Percentiles rank a stretch among this genome's conserved stretches.
Conservation (phyloP, 2,113 vertebrate genomes). For the Cavia porcellus region DNA sequence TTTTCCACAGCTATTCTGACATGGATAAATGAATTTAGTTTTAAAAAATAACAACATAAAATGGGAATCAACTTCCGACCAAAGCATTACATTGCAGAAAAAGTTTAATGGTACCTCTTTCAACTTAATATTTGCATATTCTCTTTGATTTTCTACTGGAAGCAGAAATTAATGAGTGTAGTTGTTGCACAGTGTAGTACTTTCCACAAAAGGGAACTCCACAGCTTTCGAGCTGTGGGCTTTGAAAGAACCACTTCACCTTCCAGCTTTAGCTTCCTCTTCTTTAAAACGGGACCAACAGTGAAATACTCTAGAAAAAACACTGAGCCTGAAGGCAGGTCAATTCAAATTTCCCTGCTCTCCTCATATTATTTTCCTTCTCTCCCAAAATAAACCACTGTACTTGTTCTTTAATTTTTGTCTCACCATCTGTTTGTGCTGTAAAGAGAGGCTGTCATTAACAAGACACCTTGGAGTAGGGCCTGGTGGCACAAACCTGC, state of each 20-base stretch:
- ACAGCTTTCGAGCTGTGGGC: not conserved
- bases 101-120: not conserved
- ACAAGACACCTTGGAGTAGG: not conserved
- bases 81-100: not conserved
- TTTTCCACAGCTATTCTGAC: not conserved
- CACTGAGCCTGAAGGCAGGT: not conserved
- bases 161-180: not conserved
- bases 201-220: not conserved
- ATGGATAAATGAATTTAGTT: conserved; percentile 19
- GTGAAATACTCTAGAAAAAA: not conserved
- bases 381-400: not conserved
- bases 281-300: not conserved
- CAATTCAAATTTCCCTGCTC: not conserved
- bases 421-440: not conserved
- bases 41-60: not conserved
- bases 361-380: not conserved
- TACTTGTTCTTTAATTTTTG: not conserved
- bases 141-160: not conserved
- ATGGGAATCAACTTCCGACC: conserved; percentile 17
- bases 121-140: conserved; percentile 1
- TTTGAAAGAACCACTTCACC: not conserved
- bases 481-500: not conserved
- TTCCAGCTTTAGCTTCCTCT: not conserved
- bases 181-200: not conserved
- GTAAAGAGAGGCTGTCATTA: not conserved